These are phyloP conservation scores for Drosophila quadrilineata DNA, from an alignment of 1,140 invertebrate species.

Conservation along the genomic window DNA sequence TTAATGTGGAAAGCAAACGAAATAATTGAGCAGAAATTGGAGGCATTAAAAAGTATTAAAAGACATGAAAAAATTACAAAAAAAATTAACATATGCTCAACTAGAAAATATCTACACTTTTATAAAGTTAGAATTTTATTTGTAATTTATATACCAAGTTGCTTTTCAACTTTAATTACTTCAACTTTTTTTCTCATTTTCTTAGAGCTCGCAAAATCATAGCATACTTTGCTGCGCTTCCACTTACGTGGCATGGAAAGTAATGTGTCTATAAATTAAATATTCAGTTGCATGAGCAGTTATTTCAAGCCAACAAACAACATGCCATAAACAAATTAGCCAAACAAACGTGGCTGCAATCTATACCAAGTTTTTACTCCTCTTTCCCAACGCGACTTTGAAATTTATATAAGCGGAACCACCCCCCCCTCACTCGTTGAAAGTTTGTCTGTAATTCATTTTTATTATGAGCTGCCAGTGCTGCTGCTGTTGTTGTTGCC, in stretches of 20 bases:
- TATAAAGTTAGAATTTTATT: too few relatives aligned
- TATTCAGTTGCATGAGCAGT: conserved; percentile 30
- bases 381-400: not conserved
- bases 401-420: not conserved
- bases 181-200: not conserved
- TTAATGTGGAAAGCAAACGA: not conserved
- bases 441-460: conserved; percentile 59
- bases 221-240: too few relatives aligned
- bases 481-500: conserved; percentile 18
- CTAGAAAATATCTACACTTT: too few relatives aligned
- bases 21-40: not conserved
- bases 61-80: too few relatives aligned
- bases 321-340: conserved; percentile 47
- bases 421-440: not conserved
- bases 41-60: too few relatives aligned
- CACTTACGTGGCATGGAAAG: too few relatives aligned
- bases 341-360: conserved; percentile 29
- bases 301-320: conserved; percentile 2
- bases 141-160: too few relatives aligned
- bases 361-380: not conserved
- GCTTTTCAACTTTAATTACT: too few relatives aligned
- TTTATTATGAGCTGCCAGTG: conserved; percentile 64
- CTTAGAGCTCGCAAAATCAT: too few relatives aligned
- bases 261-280: conserved; percentile 32
- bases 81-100: too few relatives aligned